Percentiles rank a stretch among this genome's conserved stretches.
phyloP scores from a whole-genome alignment of 2,797 vertebrate genomes.

The Anas bernieri region DNA sequence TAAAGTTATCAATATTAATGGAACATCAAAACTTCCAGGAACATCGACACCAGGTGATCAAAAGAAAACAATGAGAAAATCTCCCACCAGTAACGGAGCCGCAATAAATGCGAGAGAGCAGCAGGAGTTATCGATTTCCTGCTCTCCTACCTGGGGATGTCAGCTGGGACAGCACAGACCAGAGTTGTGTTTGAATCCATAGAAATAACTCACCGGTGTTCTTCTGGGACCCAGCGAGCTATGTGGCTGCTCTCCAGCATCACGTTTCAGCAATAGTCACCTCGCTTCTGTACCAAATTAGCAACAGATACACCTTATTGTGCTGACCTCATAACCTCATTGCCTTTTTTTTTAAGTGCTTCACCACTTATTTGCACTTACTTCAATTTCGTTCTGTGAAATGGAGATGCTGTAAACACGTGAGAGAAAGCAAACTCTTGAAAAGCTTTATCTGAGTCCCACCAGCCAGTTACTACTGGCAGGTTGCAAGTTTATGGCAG shows the following conservation, averaged over 20 bases:
- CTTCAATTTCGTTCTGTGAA: background rate
- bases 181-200: rapidly evolving
- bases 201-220: background rate
- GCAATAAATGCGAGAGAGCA: background rate
- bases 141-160: background rate
- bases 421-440: background rate
- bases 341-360: background rate
- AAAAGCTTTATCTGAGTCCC: background rate
- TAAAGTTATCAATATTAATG: background rate
- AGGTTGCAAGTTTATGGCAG: background rate
- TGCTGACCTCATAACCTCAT: background rate
- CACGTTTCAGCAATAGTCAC: background rate
- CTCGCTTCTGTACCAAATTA: background rate
- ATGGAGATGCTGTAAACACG: background rate
- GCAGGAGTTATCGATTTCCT: background rate
- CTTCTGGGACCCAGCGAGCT: background rate
- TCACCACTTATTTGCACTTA: background rate
- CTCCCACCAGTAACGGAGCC: background rate
- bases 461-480: rapidly evolving
- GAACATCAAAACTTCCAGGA: background rate
- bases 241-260: background rate
- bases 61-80: background rate
- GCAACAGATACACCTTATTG: background rate
- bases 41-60: background rate
- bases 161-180: background rate